Percentiles rank a stretch among this genome's conserved stretches.
Conservation (phyloP, 2,113 vertebrate genomes). For the Etia nguti region DNA sequence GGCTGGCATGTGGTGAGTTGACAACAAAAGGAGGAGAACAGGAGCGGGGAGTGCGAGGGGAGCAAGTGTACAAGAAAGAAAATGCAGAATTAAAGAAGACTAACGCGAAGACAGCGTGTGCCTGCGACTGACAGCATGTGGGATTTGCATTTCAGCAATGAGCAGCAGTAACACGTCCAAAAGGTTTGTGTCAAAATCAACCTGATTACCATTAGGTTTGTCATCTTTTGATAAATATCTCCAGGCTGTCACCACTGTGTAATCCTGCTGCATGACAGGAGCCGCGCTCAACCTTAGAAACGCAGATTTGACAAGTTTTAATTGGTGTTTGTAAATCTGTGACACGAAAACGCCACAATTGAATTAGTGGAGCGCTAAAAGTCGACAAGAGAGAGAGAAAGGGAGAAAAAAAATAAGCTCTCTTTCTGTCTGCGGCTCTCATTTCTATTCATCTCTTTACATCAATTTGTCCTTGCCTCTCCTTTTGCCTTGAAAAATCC, state of each 20-base stretch:
- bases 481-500: slow-evolving; percentile 23
- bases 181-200: slow-evolving; percentile 26
- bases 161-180: slow-evolving; percentile 2
- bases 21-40: slow-evolving; percentile 38
- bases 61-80: background rate
- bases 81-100: slow-evolving; percentile 13
- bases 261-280: slow-evolving; percentile 2
- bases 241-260: background rate
- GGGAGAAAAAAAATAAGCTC: background rate
- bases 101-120: background rate
- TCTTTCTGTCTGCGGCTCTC: background rate
- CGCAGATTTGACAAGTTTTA: slow-evolving; percentile 56
- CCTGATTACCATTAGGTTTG: slow-evolving; percentile 13
- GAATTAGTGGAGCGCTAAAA: slow-evolving; percentile 15
- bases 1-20: slow-evolving; percentile 29
- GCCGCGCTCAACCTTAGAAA: slow-evolving; percentile 1
- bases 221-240: slow-evolving; percentile 36
- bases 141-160: slow-evolving; percentile 17
- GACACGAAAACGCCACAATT: slow-evolving; percentile 24
- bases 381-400: background rate
- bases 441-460: slow-evolving; percentile 10
- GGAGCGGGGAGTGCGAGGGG: background rate
- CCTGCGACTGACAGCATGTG: background rate
- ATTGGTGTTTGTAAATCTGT: slow-evolving; percentile 58
- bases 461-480: slow-evolving; percentile 33